Conservation (phyloP, 2,888 invertebrate species). For the Heliconius charithonia region DNA sequence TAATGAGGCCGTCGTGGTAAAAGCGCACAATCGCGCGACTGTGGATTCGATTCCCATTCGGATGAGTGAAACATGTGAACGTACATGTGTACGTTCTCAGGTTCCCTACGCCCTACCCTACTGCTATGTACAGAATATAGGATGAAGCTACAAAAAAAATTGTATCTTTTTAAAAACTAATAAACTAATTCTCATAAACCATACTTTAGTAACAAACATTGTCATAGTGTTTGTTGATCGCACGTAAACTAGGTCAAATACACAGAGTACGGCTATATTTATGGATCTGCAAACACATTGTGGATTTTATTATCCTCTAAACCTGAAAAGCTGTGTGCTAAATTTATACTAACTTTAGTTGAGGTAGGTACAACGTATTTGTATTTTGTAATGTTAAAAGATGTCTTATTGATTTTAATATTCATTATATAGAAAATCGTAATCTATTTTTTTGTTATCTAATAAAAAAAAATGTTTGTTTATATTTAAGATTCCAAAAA, state of each 20-base stretch:
- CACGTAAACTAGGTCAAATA: constrained; percentile 38
- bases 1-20: too few species aligned
- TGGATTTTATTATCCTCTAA: constrained; percentile 29
- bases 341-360: constrained; percentile 9
- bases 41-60: too few species aligned
- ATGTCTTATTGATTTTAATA: neutral
- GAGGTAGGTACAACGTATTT: neutral
- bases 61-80: too few species aligned
- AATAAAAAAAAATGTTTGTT: neutral
- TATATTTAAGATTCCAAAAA: neutral
- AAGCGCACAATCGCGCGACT: too few species aligned
- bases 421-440: neutral
- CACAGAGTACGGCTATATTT: constrained; percentile 37
- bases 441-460: neutral
- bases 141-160: neutral
- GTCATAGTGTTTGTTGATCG: constrained; percentile 38
- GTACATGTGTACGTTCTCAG: too few species aligned
- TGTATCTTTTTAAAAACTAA: neutral
- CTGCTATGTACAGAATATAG: too few species aligned
- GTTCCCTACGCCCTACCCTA: too few species aligned
- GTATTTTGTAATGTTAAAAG: neutral
- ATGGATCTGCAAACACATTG: constrained; percentile 37
- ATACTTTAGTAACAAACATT: constrained; percentile 29
- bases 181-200: constrained; percentile 9
- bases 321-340: constrained; percentile 25